Conservation (phyloP, 1,140 invertebrate species). For the Heliconius eleuchia region DNA sequence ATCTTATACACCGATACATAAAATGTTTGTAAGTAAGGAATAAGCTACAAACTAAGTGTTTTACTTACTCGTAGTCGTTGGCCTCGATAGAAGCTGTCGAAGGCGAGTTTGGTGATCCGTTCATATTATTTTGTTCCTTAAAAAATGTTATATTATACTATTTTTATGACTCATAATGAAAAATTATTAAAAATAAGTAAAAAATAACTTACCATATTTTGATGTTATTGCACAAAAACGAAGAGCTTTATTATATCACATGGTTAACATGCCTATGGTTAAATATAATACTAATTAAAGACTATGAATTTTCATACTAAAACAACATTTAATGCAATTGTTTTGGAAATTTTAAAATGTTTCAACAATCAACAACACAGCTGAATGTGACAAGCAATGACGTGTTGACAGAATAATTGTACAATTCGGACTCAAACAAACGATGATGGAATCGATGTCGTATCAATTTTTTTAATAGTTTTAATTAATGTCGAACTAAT, state of each 20-base stretch:
- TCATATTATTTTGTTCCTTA: conserved; percentile 51
- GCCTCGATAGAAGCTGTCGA: conserved; percentile 50
- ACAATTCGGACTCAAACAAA: background rate
- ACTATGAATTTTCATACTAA: background rate
- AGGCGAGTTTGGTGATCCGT: conserved; percentile 50
- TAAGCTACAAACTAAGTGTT: background rate
- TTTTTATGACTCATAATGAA: conserved; percentile 20
- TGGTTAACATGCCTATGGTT: background rate
- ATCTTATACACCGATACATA: background rate
- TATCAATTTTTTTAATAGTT: background rate
- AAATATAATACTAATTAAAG: background rate
- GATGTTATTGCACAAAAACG: conserved; percentile 7
- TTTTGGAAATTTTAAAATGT: conserved; percentile 16
- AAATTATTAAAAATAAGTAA: conserved; percentile 4
- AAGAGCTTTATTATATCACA: conserved; percentile 14
- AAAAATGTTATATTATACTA: conserved; percentile 33
- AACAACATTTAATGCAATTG: background rate
- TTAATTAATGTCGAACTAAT: too few relatives aligned
- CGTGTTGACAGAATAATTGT: background rate
- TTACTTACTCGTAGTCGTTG: conserved; percentile 64
- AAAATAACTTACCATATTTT: conserved; percentile 29
- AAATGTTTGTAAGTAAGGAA: background rate
- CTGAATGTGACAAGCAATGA: conserved; percentile 11
- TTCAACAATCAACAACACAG: conserved; percentile 15
- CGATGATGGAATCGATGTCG: background rate